Conservation (phyloP, 2,888 invertebrate species). For the Laspeyria flexula region DNA sequence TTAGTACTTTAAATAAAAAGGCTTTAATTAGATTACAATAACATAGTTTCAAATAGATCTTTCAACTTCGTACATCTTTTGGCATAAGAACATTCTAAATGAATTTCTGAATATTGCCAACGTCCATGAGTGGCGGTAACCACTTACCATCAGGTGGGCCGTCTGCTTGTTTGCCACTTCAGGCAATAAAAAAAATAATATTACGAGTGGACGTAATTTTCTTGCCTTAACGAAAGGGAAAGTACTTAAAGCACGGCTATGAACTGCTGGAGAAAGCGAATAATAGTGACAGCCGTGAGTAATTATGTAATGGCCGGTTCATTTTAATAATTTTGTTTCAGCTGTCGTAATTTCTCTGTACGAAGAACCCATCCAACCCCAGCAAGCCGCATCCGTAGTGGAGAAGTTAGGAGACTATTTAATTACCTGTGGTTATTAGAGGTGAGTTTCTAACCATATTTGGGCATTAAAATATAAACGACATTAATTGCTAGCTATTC, state of each 20-base stretch:
- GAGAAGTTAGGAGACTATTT: constrained; percentile 99
- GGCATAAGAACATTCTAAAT: no score
- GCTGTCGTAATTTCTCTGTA: constrained; percentile 97
- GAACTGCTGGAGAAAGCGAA: constrained; percentile 21
- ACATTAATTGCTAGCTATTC: not conserved
- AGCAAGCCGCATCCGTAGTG: constrained; percentile 98
- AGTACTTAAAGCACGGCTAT: constrained; percentile 19
- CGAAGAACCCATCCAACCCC: constrained; percentile 98
- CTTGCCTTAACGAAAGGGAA: constrained; percentile 27
- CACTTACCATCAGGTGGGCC: no score
- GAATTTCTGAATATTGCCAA: no score
- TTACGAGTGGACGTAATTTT: constrained; percentile 1
- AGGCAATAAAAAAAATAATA: not conserved
- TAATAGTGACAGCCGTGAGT: constrained; percentile 11
- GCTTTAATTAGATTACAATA: no score
- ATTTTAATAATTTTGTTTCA: constrained; percentile 82
- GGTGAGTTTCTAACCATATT: constrained; percentile 69
- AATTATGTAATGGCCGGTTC: constrained; percentile 22
- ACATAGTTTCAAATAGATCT: no score
- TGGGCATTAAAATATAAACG: not conserved
- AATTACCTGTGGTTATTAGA: constrained; percentile 98
- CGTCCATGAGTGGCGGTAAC: no score
- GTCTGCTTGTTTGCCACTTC: no score
- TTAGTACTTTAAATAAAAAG: no score
- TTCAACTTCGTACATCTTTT: no score